Percentiles rank a stretch among this genome's conserved stretches.
Evolutionary conservation across 2,888 invertebrate species (phyloP).

Genomic region (Erebia palarica): DNA sequence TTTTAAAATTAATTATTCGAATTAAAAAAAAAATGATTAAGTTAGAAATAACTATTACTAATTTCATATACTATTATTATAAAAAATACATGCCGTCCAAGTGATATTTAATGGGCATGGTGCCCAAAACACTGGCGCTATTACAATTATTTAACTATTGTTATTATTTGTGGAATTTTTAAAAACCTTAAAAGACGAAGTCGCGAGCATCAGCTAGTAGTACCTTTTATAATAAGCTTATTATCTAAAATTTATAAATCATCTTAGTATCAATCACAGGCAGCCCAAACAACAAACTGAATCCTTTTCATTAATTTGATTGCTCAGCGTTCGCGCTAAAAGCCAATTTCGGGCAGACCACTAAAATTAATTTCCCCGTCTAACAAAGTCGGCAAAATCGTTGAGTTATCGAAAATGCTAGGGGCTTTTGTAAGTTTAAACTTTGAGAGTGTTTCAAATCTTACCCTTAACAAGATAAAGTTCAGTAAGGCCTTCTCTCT

Average conservation of each 20-base stretch:
- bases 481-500: background rate
- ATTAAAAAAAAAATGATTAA: too few species aligned
- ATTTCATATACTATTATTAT: too few species aligned
- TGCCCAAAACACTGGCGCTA: too few species aligned
- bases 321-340: conserved; percentile 38
- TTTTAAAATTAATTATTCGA: too few species aligned
- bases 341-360: conserved; percentile 48
- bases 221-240: background rate
- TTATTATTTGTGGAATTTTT: too few species aligned
- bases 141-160: too few species aligned
- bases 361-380: conserved; percentile 58
- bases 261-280: conserved; percentile 5
- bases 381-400: conserved; percentile 59
- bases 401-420: conserved; percentile 55
- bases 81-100: too few species aligned
- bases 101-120: too few species aligned
- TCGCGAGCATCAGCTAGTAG: background rate
- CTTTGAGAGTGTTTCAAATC: conserved; percentile 3
- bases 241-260: conserved; percentile 8
- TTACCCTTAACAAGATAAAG: conserved; percentile 1
- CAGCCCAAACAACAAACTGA: conserved; percentile 14
- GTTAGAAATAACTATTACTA: too few species aligned
- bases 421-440: conserved; percentile 12
- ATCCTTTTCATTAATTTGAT: conserved; percentile 34
- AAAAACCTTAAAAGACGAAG: too few species aligned